Evolutionary conservation across 1,140 invertebrate genomes (phyloP).

Genomic region (Heliconius nattereri): DNA sequence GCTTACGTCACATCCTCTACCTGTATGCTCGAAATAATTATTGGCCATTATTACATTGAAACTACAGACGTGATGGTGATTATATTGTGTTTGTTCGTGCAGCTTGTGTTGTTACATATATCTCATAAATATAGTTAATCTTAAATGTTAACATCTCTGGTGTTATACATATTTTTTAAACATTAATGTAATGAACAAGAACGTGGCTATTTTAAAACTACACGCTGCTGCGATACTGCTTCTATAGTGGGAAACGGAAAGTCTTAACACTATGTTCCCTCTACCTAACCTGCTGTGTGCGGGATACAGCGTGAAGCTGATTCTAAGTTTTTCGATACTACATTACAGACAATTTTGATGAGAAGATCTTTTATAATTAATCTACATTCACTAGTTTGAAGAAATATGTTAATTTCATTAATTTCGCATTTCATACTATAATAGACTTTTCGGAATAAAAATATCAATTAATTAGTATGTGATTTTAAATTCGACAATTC

Average conservation of each 20-base stretch:
- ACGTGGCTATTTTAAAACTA: no score
- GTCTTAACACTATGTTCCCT: no score
- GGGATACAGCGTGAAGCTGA: no score
- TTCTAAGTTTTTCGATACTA: no score
- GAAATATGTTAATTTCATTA: not conserved
- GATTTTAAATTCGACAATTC: not conserved
- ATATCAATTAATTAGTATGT: not conserved
- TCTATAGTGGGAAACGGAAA: no score
- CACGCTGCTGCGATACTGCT: no score
- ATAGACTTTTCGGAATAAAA: not conserved
- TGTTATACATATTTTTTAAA: no score
- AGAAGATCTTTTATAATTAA: no score
- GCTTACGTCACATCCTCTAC: conserved; percentile 27
- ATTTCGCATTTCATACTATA: not conserved
- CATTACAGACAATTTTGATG: no score
- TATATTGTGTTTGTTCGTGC: not conserved
- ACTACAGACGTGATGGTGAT: not conserved
- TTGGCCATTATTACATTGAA: conserved; percentile 7
- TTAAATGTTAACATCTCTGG: no score
- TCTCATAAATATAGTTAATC: not conserved
- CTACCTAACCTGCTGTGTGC: no score
- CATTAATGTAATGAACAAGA: no score
- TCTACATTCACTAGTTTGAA: not conserved
- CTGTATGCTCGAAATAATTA: conserved; percentile 25
- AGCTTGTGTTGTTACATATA: not conserved